A percentile compares a stretch with the other conserved stretches of the same genome.
phyloP scores from a whole-genome alignment of 2,888 invertebrate genomes.

The Leptopilina myrica region DNA sequence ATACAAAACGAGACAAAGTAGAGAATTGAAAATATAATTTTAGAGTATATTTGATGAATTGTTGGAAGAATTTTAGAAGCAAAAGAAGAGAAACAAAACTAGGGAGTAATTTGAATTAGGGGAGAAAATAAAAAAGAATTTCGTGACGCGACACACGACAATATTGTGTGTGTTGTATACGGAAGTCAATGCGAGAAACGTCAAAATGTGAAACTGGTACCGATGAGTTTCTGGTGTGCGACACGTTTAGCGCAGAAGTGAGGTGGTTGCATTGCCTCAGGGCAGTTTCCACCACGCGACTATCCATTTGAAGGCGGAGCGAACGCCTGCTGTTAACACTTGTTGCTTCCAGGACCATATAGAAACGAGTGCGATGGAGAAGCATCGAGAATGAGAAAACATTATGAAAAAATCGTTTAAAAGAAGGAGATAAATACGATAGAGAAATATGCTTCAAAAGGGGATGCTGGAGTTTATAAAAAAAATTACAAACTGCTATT shows the following conservation, averaged over 20 bases:
- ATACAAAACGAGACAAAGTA: no score
- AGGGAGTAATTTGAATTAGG: neutral
- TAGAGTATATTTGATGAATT: no score
- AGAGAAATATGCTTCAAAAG: slow-evolving; percentile 41
- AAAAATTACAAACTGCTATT: slow-evolving; percentile 21
- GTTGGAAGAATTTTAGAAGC: no score
- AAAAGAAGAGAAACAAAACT: neutral
- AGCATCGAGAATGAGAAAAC: slow-evolving; percentile 30
- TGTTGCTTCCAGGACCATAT: slow-evolving; percentile 67
- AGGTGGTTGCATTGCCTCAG: slow-evolving; percentile 69
- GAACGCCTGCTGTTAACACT: slow-evolving; percentile 67
- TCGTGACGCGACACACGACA: slow-evolving; percentile 44
- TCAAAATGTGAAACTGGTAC: slow-evolving; percentile 49
- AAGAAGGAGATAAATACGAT: slow-evolving; percentile 45
- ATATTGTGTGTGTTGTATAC: slow-evolving; percentile 39
- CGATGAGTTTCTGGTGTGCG: slow-evolving; percentile 51
- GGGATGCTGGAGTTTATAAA: slow-evolving; percentile 42
- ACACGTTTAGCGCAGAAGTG: slow-evolving; percentile 73
- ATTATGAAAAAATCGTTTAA: slow-evolving; percentile 19
- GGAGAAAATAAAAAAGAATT: neutral
- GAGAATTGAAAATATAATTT: no score
- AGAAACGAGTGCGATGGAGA: slow-evolving; percentile 50
- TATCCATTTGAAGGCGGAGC: slow-evolving; percentile 67
- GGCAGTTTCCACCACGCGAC: slow-evolving; percentile 59
- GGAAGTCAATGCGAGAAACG: slow-evolving; percentile 47